Evolutionary conservation across 2,113 vertebrate genomes (phyloP).

Genomic region (Uria aalge): DNA sequence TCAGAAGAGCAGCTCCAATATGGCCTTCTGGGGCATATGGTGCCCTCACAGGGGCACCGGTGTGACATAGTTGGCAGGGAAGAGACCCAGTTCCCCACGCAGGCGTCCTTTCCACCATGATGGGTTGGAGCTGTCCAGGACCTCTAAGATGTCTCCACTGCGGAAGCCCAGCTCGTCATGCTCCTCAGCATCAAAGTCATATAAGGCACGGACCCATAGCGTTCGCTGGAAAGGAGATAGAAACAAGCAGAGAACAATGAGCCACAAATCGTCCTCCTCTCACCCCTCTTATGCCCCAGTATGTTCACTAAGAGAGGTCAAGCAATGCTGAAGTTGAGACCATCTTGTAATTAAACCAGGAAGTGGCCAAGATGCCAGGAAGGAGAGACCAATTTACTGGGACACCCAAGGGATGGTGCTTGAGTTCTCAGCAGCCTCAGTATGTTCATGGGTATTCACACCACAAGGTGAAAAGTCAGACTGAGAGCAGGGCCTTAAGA

Average conservation of each 20-base stretch:
- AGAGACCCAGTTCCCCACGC: constrained; percentile 82
- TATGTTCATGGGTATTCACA: neutral
- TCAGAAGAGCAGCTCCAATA: neutral
- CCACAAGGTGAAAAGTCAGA: neutral
- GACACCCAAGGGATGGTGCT: neutral
- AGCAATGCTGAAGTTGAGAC: neutral
- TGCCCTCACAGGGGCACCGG: constrained; percentile 67
- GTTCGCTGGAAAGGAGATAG: constrained; percentile 50
- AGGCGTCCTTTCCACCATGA: constrained; percentile 92
- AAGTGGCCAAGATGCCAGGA: neutral
- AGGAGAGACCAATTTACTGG: neutral
- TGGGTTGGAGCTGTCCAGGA: constrained; percentile 84
- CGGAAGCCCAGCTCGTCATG: constrained; percentile 88
- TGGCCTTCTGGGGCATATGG: neutral
- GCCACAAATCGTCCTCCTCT: neutral
- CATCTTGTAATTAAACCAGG: neutral
- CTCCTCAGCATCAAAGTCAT: constrained; percentile 87
- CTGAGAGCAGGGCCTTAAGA: neutral
- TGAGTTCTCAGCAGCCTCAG: neutral
- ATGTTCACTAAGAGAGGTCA: neutral
- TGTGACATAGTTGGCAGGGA: constrained; percentile 90
- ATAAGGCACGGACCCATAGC: constrained; percentile 84
- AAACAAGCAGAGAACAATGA: neutral
- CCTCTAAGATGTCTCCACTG: constrained; percentile 86
- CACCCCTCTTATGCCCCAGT: neutral